Base-by-base conservation (phyloP, 1,140 invertebrate species). In the Lethrus apterus region DNA sequence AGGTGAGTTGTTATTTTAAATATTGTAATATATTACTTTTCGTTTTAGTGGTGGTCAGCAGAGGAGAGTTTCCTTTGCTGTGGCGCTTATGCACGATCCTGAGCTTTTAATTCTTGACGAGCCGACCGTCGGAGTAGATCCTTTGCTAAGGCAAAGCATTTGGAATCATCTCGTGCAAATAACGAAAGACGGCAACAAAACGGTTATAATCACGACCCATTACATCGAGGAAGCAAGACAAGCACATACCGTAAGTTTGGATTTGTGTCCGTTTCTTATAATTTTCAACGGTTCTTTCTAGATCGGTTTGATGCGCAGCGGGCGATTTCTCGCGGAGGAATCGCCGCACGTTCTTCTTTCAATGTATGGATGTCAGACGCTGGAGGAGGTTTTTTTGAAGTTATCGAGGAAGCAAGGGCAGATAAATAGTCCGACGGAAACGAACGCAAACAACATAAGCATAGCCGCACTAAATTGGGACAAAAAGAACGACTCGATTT, bases 341-440 rank as follows among this genome's bases (percentile, higher is more conserved):
- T 86, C 89, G 2, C 93, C 93, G 0, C 80, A 85, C 23, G 80
- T 82, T 18, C 73, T 96, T 0, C 74, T 97, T 17, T 72, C 80
- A 4, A 82, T 85, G 70, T 92, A 93, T 66, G 79, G 79, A 54
- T 89, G 86, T 60, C 75, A 83, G 50, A 87, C 84, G 14, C 68
- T 97, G 4, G 93, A 97, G 69, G 90, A 93, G 54, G 91, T 96
- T 1, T 98, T 98, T 70, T 74, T 98, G 8, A 92, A 93, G 67
- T 71, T 97, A 0, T 95, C 84, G 31, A 70, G 80, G 47, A 74
- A 75, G 47, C 64, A 67, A 50, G 62, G 58, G n/a, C 59, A 62
- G 48, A 46, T 38, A 1, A 48, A 42, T 33, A 34, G 17, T 11
- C 20, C 38, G n/a, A 69, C 72, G 9, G 79, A 84, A 55, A 83